Evolutionary conservation across 2,113 vertebrate genomes (phyloP).

Genomic region (Pogona vitticeps): DNA sequence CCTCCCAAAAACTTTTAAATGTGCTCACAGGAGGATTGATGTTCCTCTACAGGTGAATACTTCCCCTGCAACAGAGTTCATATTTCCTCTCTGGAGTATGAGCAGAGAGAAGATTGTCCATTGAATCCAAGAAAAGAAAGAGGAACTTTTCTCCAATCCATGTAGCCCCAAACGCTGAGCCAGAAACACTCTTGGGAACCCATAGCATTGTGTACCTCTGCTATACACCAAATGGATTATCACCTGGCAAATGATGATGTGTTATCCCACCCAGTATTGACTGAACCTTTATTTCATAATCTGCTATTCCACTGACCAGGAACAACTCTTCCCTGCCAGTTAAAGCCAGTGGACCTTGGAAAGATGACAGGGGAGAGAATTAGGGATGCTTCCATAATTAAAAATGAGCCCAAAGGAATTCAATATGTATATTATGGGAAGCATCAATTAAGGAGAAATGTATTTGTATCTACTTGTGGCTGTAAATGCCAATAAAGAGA

Average conservation of each 20-base stretch:
- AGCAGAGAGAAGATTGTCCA: no score
- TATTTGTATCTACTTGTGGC: constrained; percentile 17
- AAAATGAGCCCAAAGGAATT: constrained; percentile 12
- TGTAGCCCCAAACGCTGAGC: background rate
- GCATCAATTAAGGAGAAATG: constrained; percentile 4
- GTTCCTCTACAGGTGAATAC: no score
- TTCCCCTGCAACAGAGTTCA: no score
- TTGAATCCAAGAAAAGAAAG: no score
- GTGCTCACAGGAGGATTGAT: no score
- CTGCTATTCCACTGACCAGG: background rate
- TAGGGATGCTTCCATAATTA: background rate
- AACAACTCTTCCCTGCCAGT: background rate
- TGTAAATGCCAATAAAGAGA: constrained; percentile 27
- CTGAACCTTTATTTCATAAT: background rate
- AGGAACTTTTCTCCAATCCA: background rate
- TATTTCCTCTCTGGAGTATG: no score
- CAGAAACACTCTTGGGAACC: background rate
- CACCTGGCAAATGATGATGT: background rate
- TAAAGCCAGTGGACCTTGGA: background rate
- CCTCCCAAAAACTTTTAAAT: no score
- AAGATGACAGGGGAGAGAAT: background rate
- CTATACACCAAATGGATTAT: background rate
- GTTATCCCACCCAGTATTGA: background rate
- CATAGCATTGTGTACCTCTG: background rate
- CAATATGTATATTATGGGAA: constrained; percentile 25